Evolutionary conservation across 2,797 vertebrate genomes (phyloP), one percentile per base, ranked within the genome.

Genomic region (Bovichtus variegatus): DNA sequence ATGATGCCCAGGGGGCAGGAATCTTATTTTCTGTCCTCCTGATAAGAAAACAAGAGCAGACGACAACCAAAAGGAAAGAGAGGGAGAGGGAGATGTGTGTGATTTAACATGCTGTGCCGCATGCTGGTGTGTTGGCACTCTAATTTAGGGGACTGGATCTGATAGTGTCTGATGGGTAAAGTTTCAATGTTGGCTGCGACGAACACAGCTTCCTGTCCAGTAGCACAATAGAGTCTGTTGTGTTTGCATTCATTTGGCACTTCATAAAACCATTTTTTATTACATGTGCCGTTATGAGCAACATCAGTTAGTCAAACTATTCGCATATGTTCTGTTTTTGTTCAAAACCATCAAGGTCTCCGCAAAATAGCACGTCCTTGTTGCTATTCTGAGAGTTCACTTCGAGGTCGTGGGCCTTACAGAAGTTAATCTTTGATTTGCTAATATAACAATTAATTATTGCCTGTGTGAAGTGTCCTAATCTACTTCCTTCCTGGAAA

Each of bases 1-100:
- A 91, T 90, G 90, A 92, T 80, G 86, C 91, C 94, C 93, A 72
- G 79, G 76, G 88, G 93, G 89, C 88, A 91, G 71, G 76, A 93
- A 93, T 91, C 91, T 85, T 92, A 92, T 94, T 93, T 93, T 89
- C 90, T 87, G 78, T 87, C 74, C 70, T 74, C 70, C 84, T 89
- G 93, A 94, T 93, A 92, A 92, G 87, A 89, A 88, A 93, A 91
- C 81, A 89, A 93, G 80, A 90, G 91, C 83, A 69, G 82, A 76
- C 53, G 75, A 86, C 72, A 81, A 86, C 62, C 79, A 71, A 85
- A 84, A 69, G 71, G 72, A 72, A 72, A 70, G 43, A 36, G 51
- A 64, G 62, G 51, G 62, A 76, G 74, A 80, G 67, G 50, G 70
- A 71, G 76, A 75, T 64, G 72, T 81, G 78, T 82, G 82, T 86